phyloP scores from a whole-genome alignment of 1,140 invertebrate species.

The Muscidifurax raptorellus region DNA sequence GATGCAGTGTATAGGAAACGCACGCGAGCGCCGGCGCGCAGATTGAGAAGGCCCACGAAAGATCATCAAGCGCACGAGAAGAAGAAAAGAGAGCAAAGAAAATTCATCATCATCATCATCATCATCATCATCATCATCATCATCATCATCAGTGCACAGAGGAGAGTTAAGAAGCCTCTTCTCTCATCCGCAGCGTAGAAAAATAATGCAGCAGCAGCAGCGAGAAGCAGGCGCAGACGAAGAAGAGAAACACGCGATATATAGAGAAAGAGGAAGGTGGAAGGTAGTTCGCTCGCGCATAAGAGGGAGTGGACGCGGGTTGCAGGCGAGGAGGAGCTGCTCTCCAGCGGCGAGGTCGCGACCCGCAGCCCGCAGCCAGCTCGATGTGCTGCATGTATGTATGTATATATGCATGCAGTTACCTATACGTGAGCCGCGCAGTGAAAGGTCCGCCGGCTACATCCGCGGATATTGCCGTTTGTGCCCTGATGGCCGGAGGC shows the following conservation, averaged over 20 bases:
- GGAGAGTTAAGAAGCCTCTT: constrained; percentile 8
- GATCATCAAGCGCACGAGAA: constrained; percentile 15
- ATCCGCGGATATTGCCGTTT: background rate
- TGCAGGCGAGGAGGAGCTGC: constrained; percentile 50
- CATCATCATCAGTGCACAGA: background rate
- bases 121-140: background rate
- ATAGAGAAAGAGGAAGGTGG: constrained; percentile 48
- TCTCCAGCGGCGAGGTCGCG: constrained; percentile 64
- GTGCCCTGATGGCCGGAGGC: background rate
- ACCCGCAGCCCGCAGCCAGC: constrained; percentile 62
- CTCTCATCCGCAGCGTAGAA: background rate
- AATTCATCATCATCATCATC: constrained; percentile 2
- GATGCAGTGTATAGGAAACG: background rate
- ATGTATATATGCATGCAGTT: background rate
- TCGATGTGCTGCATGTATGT: background rate
- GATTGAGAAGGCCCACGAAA: background rate
- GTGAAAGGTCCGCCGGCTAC: constrained; percentile 25
- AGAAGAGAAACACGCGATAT: constrained; percentile 20
- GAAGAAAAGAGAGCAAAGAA: constrained; percentile 31
- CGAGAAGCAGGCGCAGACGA: background rate
- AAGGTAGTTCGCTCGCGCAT: constrained; percentile 54
- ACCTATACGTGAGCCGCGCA: background rate
- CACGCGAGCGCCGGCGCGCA: background rate
- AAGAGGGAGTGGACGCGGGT: constrained; percentile 55
- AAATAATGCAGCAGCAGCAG: background rate